Base-by-base conservation (phyloP, 2,113 vertebrate species). In the Argyrosomus japonicus region DNA sequence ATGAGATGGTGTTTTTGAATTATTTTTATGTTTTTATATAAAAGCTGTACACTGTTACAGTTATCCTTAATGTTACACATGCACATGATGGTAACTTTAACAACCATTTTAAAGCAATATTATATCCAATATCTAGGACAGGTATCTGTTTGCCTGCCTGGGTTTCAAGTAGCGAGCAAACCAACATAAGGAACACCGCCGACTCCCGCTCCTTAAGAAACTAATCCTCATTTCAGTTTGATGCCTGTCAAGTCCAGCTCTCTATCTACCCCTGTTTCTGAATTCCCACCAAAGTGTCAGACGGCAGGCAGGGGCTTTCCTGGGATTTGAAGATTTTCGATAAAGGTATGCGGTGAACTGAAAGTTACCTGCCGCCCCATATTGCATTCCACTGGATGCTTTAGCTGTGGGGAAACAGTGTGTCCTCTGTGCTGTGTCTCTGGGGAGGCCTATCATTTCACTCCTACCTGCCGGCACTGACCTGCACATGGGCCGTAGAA, bases 351-450 rank as follows among this genome's bases (percentile, higher is more conserved):
- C 47, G 48, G 85, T 68, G 86, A 91, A 90, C 91, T 90, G 89
- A 91, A 79, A 89, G 87, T 93, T 93, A 89, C 91, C 93, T 91
- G 92, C 87, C 79, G 87, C 83, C 77, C 89, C 79, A 76, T 91
- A 81, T 82, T 83, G 81, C 93, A 94, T 95, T 95, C 95, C 93
- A 89, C 58, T 58, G 86, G 81, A 87, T 88, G 81, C 79, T 90
- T 86, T 81, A 82, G 76, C 88, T 61, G 45, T 36, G 84, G 68
- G 82, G 84, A 87, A 91, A 95, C 94, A 94, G 90, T 89, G 90
- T 11, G 79, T 84, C 86, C 92, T 94, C 92, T 95, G 94, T 95
- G 89, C 89, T 61, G 85, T 1, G 78, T 81, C 91, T 90, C 81
- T 72, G 69, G 89, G 89, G 81, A 85, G 90, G 89, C 87, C 91